Evolutionary conservation across 2,113 vertebrate genomes (phyloP), one percentile per base, ranked within the genome.

Genomic region (Hippocampus zosterae): DNA sequence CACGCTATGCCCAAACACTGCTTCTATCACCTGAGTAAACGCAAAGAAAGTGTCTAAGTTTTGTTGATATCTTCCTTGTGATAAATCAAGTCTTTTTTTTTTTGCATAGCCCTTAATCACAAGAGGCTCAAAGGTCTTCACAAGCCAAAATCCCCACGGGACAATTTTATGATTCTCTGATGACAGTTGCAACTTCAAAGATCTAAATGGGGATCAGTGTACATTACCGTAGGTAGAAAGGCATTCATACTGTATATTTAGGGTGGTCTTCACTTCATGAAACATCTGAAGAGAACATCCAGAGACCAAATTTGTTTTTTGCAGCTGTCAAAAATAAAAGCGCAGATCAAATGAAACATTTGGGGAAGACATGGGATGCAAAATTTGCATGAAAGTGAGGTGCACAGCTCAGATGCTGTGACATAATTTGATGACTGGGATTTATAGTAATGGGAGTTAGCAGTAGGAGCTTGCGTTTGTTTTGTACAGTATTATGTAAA

Each of bases 311-410:
- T 27, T 27, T 77, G 71, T 68, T 76, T 76, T 80, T 37, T 37
- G 81, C 69, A 72, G 70, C 63, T 50, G 71, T 77, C 68, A 33
- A 69, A 78, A 82, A 83, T 77, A 40, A 73, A 81, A 68, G 62
- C 8, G 62, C 63, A 53, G 63, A 68, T 78, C 69, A 53, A 9
- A 16, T 65, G 67, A 62, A 77, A 70, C 27, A 46, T 59, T 66
- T 15, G 40, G 62, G 53, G 67, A 75, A 73, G 71, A 55, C 13
- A 40, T 46, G 7, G 7, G 23, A 57, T 13, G 13, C 55, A 57
- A 13, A 57, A 27, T n/a, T 15, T 27, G 12, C 55, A 27, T 57
- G 15, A 27, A 57, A 57, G 25, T 3, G 5, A 4, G 4, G 0
- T n/a, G 8, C 19, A 19, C 8, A 8, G 21, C 52, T 57, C n/a